phyloP scores from a whole-genome alignment of 2,888 invertebrate species.

The Cantharis lateralis region DNA sequence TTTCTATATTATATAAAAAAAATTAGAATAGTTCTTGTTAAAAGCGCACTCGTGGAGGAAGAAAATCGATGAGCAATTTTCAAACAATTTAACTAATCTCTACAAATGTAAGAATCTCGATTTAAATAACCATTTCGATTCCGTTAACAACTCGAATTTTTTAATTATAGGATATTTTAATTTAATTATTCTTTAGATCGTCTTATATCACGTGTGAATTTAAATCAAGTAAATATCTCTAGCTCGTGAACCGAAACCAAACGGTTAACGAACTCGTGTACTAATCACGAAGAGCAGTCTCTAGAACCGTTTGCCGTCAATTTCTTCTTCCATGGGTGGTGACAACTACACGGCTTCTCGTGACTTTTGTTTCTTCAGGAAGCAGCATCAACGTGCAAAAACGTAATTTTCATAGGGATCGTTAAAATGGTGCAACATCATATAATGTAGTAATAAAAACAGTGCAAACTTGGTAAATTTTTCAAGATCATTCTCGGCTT shows the following conservation, averaged over 20 bases:
- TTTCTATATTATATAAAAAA: no score
- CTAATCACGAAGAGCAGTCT: conserved; percentile 18
- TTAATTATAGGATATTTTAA: not conserved
- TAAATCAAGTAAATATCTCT: conserved; percentile 25
- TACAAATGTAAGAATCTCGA: not conserved
- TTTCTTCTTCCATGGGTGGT: conserved; percentile 11
- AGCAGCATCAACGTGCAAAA: not conserved
- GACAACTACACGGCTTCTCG: conserved; percentile 4
- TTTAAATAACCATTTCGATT: not conserved
- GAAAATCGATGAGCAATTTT: not conserved
- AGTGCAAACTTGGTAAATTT: not conserved
- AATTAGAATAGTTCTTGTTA: not conserved
- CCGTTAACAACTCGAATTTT: not conserved
- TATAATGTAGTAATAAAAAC: not conserved
- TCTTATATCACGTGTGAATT: conserved; percentile 15
- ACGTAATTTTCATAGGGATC: not conserved
- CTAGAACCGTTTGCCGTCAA: not conserved
- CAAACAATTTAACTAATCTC: not conserved
- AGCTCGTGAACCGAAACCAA: conserved; percentile 23
- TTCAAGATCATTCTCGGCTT: not conserved
- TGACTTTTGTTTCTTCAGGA: conserved; percentile 12
- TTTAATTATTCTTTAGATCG: not conserved
- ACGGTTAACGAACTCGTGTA: conserved; percentile 18
- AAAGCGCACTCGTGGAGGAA: not conserved
- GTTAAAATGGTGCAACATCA: not conserved